Conservation (phyloP, 2,797 vertebrate genomes). For the Thripadectes ignobilis region DNA sequence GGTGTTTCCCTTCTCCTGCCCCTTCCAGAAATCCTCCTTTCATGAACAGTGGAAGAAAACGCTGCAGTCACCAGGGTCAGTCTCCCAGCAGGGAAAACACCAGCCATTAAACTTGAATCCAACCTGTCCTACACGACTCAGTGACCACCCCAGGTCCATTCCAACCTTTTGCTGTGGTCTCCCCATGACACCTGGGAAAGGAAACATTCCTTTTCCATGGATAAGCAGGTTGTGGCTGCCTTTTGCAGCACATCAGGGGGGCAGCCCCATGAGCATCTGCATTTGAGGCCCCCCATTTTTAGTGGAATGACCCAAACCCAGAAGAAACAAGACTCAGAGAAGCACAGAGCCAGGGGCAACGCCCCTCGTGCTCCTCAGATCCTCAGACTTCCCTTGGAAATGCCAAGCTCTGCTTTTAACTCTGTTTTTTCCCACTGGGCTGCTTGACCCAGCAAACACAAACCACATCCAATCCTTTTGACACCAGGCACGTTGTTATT, state of each 20-base stretch:
- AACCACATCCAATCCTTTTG: constrained; percentile 1
- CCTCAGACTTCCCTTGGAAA: neutral
- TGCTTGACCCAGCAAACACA: constrained; percentile 33
- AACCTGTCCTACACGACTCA: fast-evolving
- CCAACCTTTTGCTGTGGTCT: too few species aligned
- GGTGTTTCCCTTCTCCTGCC: neutral
- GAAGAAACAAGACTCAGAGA: neutral
- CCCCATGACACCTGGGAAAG: fast-evolving
- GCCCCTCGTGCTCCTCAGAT: fast-evolving
- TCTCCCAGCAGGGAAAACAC: neutral
- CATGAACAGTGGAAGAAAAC: neutral
- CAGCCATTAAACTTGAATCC: neutral
- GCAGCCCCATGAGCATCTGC: neutral
- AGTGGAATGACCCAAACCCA: neutral
- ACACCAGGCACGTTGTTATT: constrained; percentile 20
- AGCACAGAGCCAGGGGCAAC: fast-evolving
- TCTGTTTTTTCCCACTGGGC: constrained; percentile 6
- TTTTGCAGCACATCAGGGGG: neutral
- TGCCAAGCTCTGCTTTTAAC: neutral
- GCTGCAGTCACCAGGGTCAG: neutral
- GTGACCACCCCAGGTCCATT: neutral
- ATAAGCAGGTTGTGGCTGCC: neutral
- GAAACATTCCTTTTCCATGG: neutral
- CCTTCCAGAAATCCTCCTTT: neutral
- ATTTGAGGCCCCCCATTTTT: neutral